Conservation (phyloP, 2,113 vertebrate genomes). For the Bufo gargarizans region DNA sequence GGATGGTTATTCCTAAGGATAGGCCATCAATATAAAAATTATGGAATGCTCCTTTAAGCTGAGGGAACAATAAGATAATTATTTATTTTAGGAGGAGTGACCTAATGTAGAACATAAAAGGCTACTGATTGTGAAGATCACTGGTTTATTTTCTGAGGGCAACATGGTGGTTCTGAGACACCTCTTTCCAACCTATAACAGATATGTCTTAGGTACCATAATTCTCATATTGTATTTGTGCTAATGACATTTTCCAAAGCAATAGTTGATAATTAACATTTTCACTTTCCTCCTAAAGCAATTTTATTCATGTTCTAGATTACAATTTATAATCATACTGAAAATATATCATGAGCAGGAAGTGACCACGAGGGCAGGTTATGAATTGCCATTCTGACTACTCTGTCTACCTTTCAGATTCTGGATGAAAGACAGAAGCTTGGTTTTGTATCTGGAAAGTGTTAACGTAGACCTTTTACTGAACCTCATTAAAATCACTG, state of each 20-base stretch:
- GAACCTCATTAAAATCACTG: conserved; percentile 58
- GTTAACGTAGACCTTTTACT: conserved; percentile 51
- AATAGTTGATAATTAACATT: background rate
- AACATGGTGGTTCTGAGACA: background rate
- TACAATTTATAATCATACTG: background rate
- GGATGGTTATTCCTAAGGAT: too few species aligned
- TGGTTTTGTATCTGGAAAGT: conserved; percentile 17
- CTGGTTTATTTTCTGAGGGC: background rate
- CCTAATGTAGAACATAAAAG: background rate
- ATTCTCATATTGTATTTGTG: background rate
- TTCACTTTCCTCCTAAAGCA: background rate
- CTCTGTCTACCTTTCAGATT: background rate
- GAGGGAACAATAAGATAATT: background rate
- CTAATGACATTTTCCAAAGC: background rate
- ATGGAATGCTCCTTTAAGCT: too few species aligned
- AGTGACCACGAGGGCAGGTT: background rate
- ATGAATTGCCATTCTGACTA: background rate
- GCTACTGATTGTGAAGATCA: background rate
- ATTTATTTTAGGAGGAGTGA: background rate
- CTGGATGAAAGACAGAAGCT: background rate
- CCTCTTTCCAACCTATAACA: background rate
- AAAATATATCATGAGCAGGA: background rate
- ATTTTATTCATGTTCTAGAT: background rate
- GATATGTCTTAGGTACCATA: background rate
- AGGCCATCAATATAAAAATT: too few species aligned